phyloP scores from a whole-genome alignment of 2,888 invertebrate genomes.

The Tribolium freemani region DNA sequence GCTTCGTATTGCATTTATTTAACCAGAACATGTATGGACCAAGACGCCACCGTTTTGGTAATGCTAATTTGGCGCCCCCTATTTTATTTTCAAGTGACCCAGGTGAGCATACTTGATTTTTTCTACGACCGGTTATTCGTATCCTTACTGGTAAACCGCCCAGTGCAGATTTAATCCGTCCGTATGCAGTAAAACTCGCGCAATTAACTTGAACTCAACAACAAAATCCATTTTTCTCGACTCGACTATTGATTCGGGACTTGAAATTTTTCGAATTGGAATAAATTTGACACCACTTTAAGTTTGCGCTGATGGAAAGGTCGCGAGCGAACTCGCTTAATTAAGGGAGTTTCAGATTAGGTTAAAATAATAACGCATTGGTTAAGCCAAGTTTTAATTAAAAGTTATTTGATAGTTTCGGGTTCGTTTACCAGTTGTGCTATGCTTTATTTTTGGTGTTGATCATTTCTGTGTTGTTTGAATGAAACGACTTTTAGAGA shows the following conservation, averaged over 20 bases:
- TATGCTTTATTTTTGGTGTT: background rate
- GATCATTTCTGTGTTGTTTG: background rate
- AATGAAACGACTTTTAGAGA: background rate
- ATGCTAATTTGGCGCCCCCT: constrained; percentile 87
- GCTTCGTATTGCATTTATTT: constrained; percentile 90
- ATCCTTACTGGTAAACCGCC: background rate
- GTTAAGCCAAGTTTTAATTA: background rate
- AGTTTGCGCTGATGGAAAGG: no score
- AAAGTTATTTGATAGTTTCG: background rate
- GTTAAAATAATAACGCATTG: background rate
- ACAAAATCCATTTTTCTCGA: no score
- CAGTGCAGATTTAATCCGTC: background rate
- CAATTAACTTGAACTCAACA: background rate
- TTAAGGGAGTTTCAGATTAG: background rate
- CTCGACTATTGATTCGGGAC: no score
- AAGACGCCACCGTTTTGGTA: constrained; percentile 81
- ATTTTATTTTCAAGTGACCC: constrained; percentile 89
- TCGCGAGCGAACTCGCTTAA: background rate
- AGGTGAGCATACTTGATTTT: constrained; percentile 70
- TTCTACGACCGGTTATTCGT: background rate
- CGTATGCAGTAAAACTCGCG: background rate
- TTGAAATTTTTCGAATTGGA: no score
- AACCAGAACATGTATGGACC: constrained; percentile 74
- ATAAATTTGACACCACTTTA: no score
- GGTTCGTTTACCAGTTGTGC: background rate